phyloP scores from a whole-genome alignment of 2,888 invertebrate genomes.

The Saturnia pavonia region DNA sequence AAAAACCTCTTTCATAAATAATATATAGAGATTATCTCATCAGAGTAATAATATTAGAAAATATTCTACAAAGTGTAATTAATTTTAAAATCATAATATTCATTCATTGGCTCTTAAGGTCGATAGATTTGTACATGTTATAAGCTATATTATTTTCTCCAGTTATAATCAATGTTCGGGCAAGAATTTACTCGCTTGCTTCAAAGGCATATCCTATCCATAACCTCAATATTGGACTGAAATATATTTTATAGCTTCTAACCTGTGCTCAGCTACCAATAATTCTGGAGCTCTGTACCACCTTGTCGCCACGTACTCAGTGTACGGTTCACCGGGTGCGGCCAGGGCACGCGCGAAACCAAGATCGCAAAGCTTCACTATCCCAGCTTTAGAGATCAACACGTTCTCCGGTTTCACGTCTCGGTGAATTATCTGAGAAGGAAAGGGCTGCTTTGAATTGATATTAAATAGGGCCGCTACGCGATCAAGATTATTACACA shows the following conservation, averaged over 20 bases:
- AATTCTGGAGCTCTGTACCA: slow-evolving; percentile 95
- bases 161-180: not conserved
- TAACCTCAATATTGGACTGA: no score
- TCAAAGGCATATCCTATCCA: no score
- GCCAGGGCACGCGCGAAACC: slow-evolving; percentile 91
- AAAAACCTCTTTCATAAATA: no score
- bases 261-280: slow-evolving; percentile 90
- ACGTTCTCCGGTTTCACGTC: slow-evolving; percentile 96
- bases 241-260: slow-evolving; percentile 13
- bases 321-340: slow-evolving; percentile 89
- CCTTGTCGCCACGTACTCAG: slow-evolving; percentile 94
- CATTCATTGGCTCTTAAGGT: no score
- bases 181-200: not conserved
- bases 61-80: no score
- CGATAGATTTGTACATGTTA: not conserved
- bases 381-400: slow-evolving; percentile 88
- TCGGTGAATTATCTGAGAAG: slow-evolving; percentile 89
- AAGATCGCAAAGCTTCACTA: slow-evolving; percentile 95
- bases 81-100: no score
- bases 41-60: no score
- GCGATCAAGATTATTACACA: no score
- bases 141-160: no score
- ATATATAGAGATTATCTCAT: no score
- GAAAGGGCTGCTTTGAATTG: not conserved
- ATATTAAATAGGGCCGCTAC: not conserved